These are phyloP conservation scores for Drosophila guanche DNA, from an alignment of 1,140 invertebrate species.

Conservation along the genomic window DNA sequence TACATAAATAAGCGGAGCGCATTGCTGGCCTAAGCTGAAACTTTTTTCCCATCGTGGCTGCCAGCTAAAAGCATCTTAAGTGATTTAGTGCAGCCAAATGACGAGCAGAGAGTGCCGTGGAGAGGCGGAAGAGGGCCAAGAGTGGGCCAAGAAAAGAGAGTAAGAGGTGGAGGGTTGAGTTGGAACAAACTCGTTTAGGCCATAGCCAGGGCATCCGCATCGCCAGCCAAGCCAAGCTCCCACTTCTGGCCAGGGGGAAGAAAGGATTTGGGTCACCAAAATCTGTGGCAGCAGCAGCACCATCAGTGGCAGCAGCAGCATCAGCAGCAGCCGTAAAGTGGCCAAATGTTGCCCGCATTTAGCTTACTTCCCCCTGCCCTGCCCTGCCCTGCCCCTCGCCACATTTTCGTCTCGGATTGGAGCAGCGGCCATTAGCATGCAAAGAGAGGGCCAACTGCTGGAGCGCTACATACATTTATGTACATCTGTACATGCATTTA, in stretches of 20 bases:
- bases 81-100: conserved; percentile 78
- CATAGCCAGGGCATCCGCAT: conserved; percentile 22
- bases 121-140: conserved; percentile 1
- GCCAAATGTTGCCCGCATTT: conserved; percentile 74
- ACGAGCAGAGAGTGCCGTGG: conserved; percentile 1
- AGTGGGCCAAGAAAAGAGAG: background rate
- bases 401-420: conserved; percentile 9
- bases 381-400: background rate
- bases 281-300: conserved; percentile 64
- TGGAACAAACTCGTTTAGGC: conserved; percentile 37
- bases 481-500: conserved; percentile 2
- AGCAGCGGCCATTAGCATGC: conserved; percentile 50
- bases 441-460: conserved; percentile 29
- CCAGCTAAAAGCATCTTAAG: conserved; percentile 78
- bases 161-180: conserved; percentile 1
- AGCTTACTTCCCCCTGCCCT: conserved; percentile 17
- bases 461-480: conserved; percentile 3
- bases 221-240: conserved; percentile 40
- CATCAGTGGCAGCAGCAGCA: conserved; percentile 9
- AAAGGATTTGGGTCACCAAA: conserved; percentile 78
- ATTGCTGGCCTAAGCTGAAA: conserved; percentile 67
- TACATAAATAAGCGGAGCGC: conserved; percentile 65
- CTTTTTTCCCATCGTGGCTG: conserved; percentile 51
- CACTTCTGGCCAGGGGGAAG: conserved; percentile 46
- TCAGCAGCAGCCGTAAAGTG: conserved; percentile 56